phyloP scores from a whole-genome alignment of 2,113 vertebrate genomes.

The Cyprinodon brontotheroides region DNA sequence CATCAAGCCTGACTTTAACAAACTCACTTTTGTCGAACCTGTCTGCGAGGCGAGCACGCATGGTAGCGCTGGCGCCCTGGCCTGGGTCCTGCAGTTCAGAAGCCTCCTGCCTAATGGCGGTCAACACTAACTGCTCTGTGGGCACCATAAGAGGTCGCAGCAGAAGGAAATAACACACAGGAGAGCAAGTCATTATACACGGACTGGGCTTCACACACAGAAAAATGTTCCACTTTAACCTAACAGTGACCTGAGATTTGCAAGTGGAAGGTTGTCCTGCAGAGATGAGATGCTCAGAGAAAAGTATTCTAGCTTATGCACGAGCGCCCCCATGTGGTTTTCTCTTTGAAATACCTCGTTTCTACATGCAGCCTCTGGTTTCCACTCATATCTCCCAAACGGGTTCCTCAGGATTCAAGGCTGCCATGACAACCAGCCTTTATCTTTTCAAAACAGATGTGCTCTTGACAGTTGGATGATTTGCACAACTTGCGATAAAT shows the following conservation, averaged over 20 bases:
- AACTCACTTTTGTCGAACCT: conserved; percentile 86
- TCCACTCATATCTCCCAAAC: conserved; percentile 38
- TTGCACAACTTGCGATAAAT: conserved; percentile 15
- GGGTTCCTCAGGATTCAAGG: conserved; percentile 42
- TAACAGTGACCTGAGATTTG: conserved; percentile 19
- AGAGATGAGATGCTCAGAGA: conserved; percentile 2
- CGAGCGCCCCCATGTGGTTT: conserved; percentile 63
- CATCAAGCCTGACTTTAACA: conserved; percentile 66
- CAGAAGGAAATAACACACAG: conserved; percentile 77
- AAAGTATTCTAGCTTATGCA: conserved; percentile 25
- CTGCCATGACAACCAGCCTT: conserved; percentile 60
- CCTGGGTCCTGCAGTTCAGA: conserved; percentile 75
- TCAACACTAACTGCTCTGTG: conserved; percentile 86
- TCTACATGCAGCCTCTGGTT: conserved; percentile 14
- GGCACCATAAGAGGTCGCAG: conserved; percentile 54
- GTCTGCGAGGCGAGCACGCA: conserved; percentile 78
- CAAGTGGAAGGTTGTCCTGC: conserved; percentile 15
- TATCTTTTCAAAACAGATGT: conserved; percentile 62
- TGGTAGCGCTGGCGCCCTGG: conserved; percentile 71
- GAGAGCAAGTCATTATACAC: conserved; percentile 62
- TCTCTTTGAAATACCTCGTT: conserved; percentile 20
- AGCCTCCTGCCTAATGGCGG: conserved; percentile 82
- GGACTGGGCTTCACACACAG: conserved; percentile 33
- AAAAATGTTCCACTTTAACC: conserved; percentile 17
- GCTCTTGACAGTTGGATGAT: conserved; percentile 38